Evolutionary conservation across 2,888 invertebrate genomes (phyloP).

Genomic region (Troides helena): DNA sequence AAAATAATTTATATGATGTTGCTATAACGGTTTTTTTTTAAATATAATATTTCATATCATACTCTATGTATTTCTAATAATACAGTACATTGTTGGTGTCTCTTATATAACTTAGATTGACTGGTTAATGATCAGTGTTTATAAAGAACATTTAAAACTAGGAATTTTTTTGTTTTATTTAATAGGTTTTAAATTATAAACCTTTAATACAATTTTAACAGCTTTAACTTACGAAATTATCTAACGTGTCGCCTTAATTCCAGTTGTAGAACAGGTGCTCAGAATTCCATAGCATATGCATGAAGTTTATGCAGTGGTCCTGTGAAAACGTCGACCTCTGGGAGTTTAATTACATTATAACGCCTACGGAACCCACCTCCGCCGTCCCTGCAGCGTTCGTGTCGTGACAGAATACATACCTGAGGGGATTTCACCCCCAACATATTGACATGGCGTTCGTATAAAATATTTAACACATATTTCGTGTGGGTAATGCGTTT

Average conservation of each 20-base stretch:
- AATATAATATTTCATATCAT: no score
- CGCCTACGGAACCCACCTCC: slow-evolving; percentile 33
- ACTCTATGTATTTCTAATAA: no score
- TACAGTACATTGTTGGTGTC: no score
- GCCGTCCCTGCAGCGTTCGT: slow-evolving; percentile 10
- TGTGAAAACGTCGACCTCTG: slow-evolving; percentile 36
- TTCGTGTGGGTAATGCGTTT: no score
- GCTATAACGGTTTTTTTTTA: no score
- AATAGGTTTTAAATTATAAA: not conserved
- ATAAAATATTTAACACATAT: not conserved
- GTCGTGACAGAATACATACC: slow-evolving; percentile 22
- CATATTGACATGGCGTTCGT: slow-evolving; percentile 1
- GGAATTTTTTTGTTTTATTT: no score
- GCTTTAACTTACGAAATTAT: slow-evolving; percentile 24
- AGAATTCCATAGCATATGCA: slow-evolving; percentile 32
- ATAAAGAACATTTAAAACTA: no score
- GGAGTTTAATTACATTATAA: slow-evolving; percentile 40
- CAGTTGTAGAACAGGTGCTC: slow-evolving; percentile 18
- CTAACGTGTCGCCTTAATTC: slow-evolving; percentile 23
- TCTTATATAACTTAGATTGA: no score
- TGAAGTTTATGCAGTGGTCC: slow-evolving; percentile 37
- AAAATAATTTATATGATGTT: no score
- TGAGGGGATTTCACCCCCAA: slow-evolving; percentile 11
- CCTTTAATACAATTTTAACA: slow-evolving; percentile 12
- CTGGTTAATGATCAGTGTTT: no score